Conservation (phyloP, 2,888 invertebrate species). For the Erebia epiphron region DNA sequence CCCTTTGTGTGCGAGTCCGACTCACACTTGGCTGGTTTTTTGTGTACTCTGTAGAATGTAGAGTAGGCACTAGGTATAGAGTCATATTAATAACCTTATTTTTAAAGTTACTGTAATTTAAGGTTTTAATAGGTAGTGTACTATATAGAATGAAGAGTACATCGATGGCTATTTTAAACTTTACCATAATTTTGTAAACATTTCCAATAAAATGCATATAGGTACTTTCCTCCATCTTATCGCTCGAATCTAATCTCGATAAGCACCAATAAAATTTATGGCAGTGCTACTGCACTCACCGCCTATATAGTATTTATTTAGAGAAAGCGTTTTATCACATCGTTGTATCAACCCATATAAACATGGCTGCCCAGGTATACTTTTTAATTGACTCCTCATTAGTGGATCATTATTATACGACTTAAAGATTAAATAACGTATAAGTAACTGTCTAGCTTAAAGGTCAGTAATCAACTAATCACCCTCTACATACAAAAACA, state of each 20-base stretch:
- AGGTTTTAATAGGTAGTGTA: too few species aligned
- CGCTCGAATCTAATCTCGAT: slow-evolving; percentile 21
- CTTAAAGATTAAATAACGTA: background rate
- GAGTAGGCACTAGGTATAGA: too few species aligned
- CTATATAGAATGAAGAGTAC: too few species aligned
- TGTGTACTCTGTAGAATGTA: too few species aligned
- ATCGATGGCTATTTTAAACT: background rate
- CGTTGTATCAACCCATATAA: slow-evolving; percentile 21
- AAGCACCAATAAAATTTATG: slow-evolving; percentile 24
- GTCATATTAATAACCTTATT: background rate
- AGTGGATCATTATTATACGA: background rate
- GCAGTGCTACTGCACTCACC: slow-evolving; percentile 19
- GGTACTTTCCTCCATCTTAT: slow-evolving; percentile 21
- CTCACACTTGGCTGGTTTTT: too few species aligned
- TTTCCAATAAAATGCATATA: slow-evolving; percentile 7
- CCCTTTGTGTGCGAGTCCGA: too few species aligned
- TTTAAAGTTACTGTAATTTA: background rate
- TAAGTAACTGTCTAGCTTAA: background rate
- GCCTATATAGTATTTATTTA: slow-evolving; percentile 14
- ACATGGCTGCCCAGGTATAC: background rate
- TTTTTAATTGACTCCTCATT: background rate
- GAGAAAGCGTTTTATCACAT: slow-evolving; percentile 24
- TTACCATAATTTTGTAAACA: background rate
- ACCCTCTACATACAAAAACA: background rate
- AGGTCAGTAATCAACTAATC: background rate